phyloP scores from a whole-genome alignment of 2,888 invertebrate genomes.

The Netelia fuscicornis region DNA sequence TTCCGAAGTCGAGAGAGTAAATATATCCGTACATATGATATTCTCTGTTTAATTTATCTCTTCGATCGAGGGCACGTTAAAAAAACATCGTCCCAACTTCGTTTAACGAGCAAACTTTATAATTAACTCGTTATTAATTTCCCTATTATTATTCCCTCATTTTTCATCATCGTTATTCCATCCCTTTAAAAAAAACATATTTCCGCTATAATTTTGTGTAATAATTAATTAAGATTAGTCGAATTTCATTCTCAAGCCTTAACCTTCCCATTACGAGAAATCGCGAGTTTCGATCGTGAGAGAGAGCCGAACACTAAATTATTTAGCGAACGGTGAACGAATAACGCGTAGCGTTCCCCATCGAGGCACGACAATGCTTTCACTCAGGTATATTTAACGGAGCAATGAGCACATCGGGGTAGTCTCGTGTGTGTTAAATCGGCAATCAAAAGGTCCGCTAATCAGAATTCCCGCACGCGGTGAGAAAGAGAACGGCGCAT shows the following conservation, averaged over 20 bases:
- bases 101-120: not conserved
- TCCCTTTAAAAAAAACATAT: too few relatives aligned
- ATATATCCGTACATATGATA: not conserved
- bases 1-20: not conserved
- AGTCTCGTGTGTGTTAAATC: conserved; percentile 73
- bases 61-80: not conserved
- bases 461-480: conserved; percentile 69
- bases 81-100: not conserved
- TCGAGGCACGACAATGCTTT: conserved; percentile 4
- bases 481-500: conserved; percentile 31
- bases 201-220: too few relatives aligned
- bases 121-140: too few relatives aligned
- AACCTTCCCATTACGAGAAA: too few relatives aligned
- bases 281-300: too few relatives aligned
- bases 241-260: too few relatives aligned
- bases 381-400: not conserved
- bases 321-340: too few relatives aligned
- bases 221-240: too few relatives aligned
- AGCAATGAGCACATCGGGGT: conserved; percentile 20
- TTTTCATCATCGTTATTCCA: too few relatives aligned
- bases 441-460: conserved; percentile 76
- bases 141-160: too few relatives aligned
- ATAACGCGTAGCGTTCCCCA: not conserved
- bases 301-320: too few relatives aligned
- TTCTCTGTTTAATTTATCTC: not conserved